These are phyloP conservation scores for Oncopeltus fasciatus DNA, from an alignment of 1,140 invertebrate species.

Conservation along the genomic window DNA sequence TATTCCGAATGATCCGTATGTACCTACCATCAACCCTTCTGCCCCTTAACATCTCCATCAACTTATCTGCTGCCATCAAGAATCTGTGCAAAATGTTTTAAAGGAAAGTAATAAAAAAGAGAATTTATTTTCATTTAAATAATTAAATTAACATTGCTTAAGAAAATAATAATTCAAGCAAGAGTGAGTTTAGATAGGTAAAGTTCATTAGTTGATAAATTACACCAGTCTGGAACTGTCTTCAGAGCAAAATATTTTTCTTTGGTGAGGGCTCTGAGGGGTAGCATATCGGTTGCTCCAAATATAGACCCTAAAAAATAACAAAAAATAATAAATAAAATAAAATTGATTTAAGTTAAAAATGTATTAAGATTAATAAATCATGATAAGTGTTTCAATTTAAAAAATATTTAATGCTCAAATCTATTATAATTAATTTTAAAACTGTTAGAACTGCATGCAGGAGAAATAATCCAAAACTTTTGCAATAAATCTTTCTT, in stretches of 20 bases:
- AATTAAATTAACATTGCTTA: neutral
- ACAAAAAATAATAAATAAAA: neutral
- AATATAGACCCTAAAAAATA: conserved; percentile 54
- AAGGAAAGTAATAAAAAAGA: neutral
- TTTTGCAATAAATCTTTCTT: too few species aligned
- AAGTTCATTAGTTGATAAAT: conserved; percentile 31
- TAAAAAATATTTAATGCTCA: too few species aligned
- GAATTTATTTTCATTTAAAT: neutral
- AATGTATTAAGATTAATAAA: too few species aligned
- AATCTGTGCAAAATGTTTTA: neutral
- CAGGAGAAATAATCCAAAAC: too few species aligned
- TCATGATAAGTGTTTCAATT: too few species aligned
- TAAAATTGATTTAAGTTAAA: too few species aligned
- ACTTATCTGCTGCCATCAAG: neutral
- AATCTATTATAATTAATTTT: too few species aligned
- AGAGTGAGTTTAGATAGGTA: conserved; percentile 12
- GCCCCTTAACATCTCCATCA: neutral
- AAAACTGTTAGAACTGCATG: too few species aligned
- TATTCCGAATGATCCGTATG: too few species aligned
- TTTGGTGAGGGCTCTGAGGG: conserved; percentile 51
- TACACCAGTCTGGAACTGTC: conserved; percentile 68
- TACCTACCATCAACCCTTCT: too few species aligned
- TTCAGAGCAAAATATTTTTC: conserved; percentile 56
- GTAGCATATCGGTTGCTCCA: conserved; percentile 64
- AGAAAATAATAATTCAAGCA: neutral